A percentile compares a stretch with the other conserved stretches of the same genome.
These are phyloP conservation scores for Phaonia tiefii DNA, from an alignment of 2,888 invertebrate genomes.

Conservation along the genomic window DNA sequence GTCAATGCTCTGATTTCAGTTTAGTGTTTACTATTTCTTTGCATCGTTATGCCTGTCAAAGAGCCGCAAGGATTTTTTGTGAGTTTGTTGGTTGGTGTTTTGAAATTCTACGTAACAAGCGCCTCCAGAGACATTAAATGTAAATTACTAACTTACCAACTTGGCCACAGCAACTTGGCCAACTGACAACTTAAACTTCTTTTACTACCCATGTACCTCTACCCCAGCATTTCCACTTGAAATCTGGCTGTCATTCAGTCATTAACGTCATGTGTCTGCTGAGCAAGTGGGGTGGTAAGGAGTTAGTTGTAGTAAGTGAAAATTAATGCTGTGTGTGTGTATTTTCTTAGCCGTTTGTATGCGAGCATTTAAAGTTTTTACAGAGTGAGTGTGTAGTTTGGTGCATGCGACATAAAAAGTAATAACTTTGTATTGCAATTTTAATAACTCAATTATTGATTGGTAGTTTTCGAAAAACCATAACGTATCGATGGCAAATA, in stretches of 20 bases:
- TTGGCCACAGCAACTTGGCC: background rate
- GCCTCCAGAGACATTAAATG: constrained; percentile 59
- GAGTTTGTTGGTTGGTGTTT: constrained; percentile 21
- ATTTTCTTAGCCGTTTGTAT: background rate
- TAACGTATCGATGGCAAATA: too few species aligned
- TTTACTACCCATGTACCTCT: constrained; percentile 7
- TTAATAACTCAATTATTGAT: constrained; percentile 41
- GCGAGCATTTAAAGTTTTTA: background rate
- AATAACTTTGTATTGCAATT: background rate
- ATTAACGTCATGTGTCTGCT: background rate
- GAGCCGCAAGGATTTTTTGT: constrained; percentile 54
- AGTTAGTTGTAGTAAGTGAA: constrained; percentile 5
- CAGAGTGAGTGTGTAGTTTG: background rate
- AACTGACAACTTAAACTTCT: constrained; percentile 20
- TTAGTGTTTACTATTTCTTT: constrained; percentile 4
- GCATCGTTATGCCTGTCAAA: constrained; percentile 25
- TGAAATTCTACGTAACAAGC: constrained; percentile 59
- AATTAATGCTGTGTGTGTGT: constrained; percentile 12
- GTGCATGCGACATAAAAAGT: background rate
- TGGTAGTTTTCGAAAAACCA: background rate
- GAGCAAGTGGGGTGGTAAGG: background rate
- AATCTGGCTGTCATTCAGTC: background rate
- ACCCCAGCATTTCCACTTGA: constrained; percentile 1
- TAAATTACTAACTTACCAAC: constrained; percentile 47
- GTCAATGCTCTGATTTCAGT: constrained; percentile 41